Percentiles rank a stretch among this genome's conserved stretches.
These are phyloP conservation scores for Perca fluviatilis DNA, from an alignment of 2,113 vertebrate species.

Conservation along the genomic window DNA sequence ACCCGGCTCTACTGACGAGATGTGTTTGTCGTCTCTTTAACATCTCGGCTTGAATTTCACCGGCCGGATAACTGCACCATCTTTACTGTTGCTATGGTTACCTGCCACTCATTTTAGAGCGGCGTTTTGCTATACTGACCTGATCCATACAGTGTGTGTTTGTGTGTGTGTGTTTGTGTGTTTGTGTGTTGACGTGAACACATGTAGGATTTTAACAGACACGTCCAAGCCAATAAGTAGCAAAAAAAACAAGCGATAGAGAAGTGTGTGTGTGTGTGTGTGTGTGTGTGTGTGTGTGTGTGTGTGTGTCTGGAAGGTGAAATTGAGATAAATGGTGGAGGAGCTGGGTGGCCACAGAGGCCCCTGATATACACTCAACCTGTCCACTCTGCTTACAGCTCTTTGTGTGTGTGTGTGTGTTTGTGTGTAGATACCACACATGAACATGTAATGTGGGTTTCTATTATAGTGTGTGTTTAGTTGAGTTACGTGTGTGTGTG, in stretches of 20 bases:
- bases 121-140: too few species aligned
- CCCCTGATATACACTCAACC: slow-evolving; percentile 50
- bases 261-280: neutral
- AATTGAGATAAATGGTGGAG: slow-evolving; percentile 71
- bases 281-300: slow-evolving; percentile 19
- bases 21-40: neutral
- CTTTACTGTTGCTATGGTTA: slow-evolving; percentile 1
- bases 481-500: neutral
- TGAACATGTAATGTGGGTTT: neutral
- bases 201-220: neutral
- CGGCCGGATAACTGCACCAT: neutral
- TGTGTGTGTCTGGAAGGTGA: slow-evolving; percentile 34
- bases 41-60: neutral
- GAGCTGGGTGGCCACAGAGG: slow-evolving; percentile 48
- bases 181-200: too few species aligned
- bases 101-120: neutral
- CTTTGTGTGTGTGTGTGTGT: slow-evolving; percentile 33
- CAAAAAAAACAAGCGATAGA: too few species aligned
- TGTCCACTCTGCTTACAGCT: slow-evolving; percentile 59
- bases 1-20: fast-evolving
- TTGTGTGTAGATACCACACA: neutral
- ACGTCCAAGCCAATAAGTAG: neutral
- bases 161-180: neutral
- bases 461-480: neutral
- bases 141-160: neutral